These are phyloP conservation scores for Xylophagus ater DNA, from an alignment of 2,888 invertebrate species.

Conservation along the genomic window DNA sequence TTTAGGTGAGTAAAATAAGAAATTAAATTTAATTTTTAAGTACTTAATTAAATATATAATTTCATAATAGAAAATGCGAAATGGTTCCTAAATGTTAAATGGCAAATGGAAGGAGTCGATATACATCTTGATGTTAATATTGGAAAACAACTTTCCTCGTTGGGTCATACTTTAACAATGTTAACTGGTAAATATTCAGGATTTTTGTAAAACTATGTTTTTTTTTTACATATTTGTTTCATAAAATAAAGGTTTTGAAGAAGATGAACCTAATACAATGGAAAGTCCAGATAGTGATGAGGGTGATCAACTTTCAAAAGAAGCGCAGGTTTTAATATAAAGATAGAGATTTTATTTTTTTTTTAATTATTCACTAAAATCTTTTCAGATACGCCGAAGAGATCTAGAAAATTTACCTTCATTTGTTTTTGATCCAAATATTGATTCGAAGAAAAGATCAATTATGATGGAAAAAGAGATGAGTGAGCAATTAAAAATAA, in stretches of 20 bases:
- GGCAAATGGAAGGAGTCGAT: slow-evolving; percentile 99
- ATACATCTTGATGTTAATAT: slow-evolving; percentile 93
- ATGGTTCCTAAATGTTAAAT: slow-evolving; percentile 95
- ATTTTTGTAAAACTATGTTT: not conserved
- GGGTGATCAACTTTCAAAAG: slow-evolving; percentile 47
- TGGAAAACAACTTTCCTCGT: slow-evolving; percentile 86
- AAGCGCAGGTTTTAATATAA: slow-evolving; percentile 8
- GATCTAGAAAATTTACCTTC: slow-evolving; percentile 68
- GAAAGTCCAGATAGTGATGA: slow-evolving; percentile 66
- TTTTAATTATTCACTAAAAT: not conserved
- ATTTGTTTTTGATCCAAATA: slow-evolving; percentile 68
- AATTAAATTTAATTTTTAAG: not conserved
- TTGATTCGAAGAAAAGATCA: slow-evolving; percentile 76
- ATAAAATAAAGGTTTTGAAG: slow-evolving; percentile 50
- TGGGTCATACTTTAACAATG: slow-evolving; percentile 92
- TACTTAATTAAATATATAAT: slow-evolving; percentile 4
- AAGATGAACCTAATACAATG: slow-evolving; percentile 60
- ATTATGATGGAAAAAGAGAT: slow-evolving; percentile 92
- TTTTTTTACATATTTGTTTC: not conserved
- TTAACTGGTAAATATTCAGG: slow-evolving; percentile 53
- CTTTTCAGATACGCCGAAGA: slow-evolving; percentile 48
- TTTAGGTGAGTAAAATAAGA: slow-evolving; percentile 44
- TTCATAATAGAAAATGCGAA: slow-evolving; percentile 72
- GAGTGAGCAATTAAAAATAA: slow-evolving; percentile 93
- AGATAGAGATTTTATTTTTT: slow-evolving; percentile 8